Evolutionary conservation across 1,140 invertebrate genomes (phyloP), one percentile per base, ranked within the genome.

Genomic region (Agraylea sexmaculata): DNA sequence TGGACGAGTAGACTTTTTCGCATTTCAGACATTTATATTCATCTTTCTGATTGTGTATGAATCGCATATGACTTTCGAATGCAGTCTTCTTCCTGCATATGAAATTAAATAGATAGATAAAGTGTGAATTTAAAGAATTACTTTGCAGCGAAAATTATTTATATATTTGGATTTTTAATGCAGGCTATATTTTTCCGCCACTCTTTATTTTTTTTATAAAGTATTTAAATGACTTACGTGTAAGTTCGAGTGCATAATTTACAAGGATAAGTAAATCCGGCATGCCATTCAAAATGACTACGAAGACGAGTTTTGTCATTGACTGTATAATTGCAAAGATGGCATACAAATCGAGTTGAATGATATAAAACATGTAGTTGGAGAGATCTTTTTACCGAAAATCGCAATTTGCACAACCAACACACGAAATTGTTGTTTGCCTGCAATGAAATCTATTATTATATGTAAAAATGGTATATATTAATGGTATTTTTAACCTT

Each of bases 401-500:
- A 49, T 4, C 47, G 36, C 37, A 43, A 40, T n/a, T 17, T 10
- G 29, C 47, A 49, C 29, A 45, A 7, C n/a, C 7, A 15, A 28
- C 47, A 49, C 15, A 31, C 23, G 25, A 37, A 25, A 0, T 36
- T 21, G 4, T 43, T 43, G 4, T 41, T 37, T 1, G 20, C 39
- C 47, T 46, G 8, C 12, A 34, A 27, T 28, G 31, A 30, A 35
- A 7, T 18, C 7, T 5, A 7, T 18, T 13, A 18, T 20, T 35
- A 35, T 19, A 17, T 6, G 16, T 35, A 7, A 25, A 25, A 7
- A 33, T 15, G 19, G n/a, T 12, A 16, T 33, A 16, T 6, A n/a
- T 3, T 17, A 36, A 29, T 28, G 20, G 19, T 27, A 12, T 6
- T 23, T 1, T 35, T 34, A 34, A 63, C 62, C 57, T 59, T 52